Evolutionary conservation across 2,888 invertebrate species (phyloP), one percentile per base, ranked within the genome.

Genomic region (Drosophila sordidapex): DNA sequence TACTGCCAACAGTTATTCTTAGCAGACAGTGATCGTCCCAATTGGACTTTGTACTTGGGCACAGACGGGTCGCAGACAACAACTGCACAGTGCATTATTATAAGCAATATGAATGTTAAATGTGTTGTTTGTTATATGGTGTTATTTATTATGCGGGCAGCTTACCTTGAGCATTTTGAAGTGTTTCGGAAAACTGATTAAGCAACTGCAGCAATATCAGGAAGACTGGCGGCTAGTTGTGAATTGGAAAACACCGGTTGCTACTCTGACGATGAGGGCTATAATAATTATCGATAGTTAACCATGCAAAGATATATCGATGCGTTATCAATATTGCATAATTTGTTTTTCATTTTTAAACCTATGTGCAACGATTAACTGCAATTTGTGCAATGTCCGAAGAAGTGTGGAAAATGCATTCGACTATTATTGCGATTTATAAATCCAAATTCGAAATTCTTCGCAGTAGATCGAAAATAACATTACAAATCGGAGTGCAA

Each of bases 21-120:
- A 78, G 70, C 66, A 79, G 74, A 70, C 66, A 70, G 54, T 31
- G 51, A 36, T 36, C 25, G 49, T 71, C 48, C 81, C 71, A 67
- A 74, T 74, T 89, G 84, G 85, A 84, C 84, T 84, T 84, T 89
- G 89, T 56, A 73, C 89, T 67, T 73, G 63, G 25, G 11, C 46
- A n/a, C 48, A 53, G 48, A 6, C 35, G 62, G 25, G 4, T 43
- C 15, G n/a, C 21, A 62, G 29, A 35, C 21, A 27, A 25, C 25
- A 54, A 40, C 11, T 25, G 21, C 27, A 18, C 21, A 29, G 13
- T 3, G 13, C 43, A 33, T 48, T 53, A 53, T 33, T 29, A 46
- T 36, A 18, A 18, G 18, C 36, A 31, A 10, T 13, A 25, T 29
- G 33, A n/a, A 36, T 10, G 31, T 10, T 10, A 62, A n/a, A 7